Evolutionary conservation across 2,113 vertebrate genomes (phyloP).

Genomic region (Urocolius indicus): DNA sequence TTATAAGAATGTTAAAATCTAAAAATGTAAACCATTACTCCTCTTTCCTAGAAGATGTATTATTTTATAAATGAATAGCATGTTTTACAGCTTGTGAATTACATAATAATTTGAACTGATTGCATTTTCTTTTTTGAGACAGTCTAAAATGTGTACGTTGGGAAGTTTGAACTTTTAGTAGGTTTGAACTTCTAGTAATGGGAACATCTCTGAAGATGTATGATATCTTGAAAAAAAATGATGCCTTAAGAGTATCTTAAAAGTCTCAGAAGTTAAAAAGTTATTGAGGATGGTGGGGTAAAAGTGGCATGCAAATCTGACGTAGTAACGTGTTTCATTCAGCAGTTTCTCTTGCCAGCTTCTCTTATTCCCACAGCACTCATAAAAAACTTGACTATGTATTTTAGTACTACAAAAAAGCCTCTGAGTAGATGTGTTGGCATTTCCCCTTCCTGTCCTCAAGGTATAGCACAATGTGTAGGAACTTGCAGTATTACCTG

Average conservation of each 20-base stretch:
- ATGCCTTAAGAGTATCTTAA: neutral
- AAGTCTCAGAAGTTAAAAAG: neutral
- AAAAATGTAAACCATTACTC: neutral
- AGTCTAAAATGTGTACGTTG: neutral
- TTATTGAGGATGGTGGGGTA: neutral
- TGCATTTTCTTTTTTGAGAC: constrained; percentile 31
- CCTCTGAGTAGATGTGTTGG: neutral
- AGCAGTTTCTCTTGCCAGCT: neutral
- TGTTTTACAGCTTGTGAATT: constrained; percentile 19
- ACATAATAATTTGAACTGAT: constrained; percentile 43
- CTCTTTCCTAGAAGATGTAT: neutral
- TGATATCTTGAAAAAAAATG: neutral
- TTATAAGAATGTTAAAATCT: neutral
- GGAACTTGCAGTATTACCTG: neutral
- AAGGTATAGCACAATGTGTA: neutral
- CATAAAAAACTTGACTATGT: neutral
- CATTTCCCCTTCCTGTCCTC: neutral
- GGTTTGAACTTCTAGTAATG: constrained; percentile 9
- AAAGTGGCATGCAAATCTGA: neutral
- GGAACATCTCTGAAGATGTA: neutral
- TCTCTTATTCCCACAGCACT: neutral
- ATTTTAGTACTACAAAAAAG: neutral
- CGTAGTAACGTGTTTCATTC: neutral
- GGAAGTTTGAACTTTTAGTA: constrained; percentile 26
- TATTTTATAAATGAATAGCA: constrained; percentile 48